Base-by-base conservation (phyloP, 2,113 vertebrate genomes). In the Hylia prasina region DNA sequence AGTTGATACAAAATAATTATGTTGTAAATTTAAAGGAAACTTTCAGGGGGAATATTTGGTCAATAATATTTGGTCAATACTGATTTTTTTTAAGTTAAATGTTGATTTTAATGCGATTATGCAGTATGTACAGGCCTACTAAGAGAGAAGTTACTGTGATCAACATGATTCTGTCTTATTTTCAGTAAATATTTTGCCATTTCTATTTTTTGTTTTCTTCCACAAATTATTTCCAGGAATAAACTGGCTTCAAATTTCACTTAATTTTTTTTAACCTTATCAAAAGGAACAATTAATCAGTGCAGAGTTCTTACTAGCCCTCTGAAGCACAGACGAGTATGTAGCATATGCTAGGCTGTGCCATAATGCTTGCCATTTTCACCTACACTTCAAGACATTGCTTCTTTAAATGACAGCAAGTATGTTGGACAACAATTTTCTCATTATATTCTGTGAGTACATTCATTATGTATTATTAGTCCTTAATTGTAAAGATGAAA, bases 401-500 rank as follows among this genome's bases (percentile, higher is more conserved):
- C 25, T 63, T 87, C 61, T 95, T 84, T 92, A 96, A 93, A 90
- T 95, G 92, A 87, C 44, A 71, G 51, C 56, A 78, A 77, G 77
- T 92, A 61, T 70, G 48, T 71, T 54, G 68, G 83, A 76, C 89
- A 91, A 57, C 82, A 78, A 65, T 87, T 97, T 90, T 90, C 61
- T 83, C 90, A 58, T 94, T 94, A 71, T 83, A 73, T 77, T 87
- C 45, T 87, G 80, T 93, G 35, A 93, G 39, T 61, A 68, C 83
- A 48, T 95, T 95, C 87, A 81, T 92, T 96, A 87, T 86, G 66
- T 92, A 51, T 81, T 95, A 81, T 91, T 94, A 85, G 45, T 50
- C 78, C 90, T 96, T 96, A 89, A 90, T 72, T 96, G 73, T 76
- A 83, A 85, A 93, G 89, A 73, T 88, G 44, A 95, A 92, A 89